Percentiles rank a stretch among this genome's conserved stretches.
These are phyloP conservation scores for Semnopithecus entellus DNA, from an alignment of 2,113 vertebrate genomes.

Conservation along the genomic window DNA sequence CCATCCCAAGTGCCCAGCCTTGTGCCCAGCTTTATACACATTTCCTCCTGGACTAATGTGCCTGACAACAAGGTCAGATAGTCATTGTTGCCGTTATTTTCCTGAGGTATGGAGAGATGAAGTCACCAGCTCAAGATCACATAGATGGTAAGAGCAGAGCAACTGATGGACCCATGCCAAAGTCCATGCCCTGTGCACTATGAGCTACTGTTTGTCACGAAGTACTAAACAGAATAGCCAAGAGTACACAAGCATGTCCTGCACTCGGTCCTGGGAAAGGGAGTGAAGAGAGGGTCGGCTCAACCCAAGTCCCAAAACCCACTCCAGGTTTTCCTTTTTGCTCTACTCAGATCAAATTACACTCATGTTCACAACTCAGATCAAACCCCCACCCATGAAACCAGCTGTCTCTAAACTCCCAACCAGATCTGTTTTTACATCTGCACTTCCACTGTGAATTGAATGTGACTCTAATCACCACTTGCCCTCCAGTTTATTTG, in stretches of 20 bases:
- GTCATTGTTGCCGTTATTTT: background rate
- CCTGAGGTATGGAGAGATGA: background rate
- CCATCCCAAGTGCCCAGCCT: background rate
- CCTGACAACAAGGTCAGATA: too few relatives aligned
- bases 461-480: background rate
- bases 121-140: background rate
- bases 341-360: background rate
- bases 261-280: background rate
- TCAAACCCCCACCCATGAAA: background rate
- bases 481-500: background rate
- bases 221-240: background rate
- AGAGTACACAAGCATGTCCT: rapidly evolving
- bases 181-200: rapidly evolving
- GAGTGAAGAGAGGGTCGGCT: background rate
- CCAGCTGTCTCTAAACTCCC: background rate
- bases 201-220: background rate
- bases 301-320: background rate
- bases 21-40: too few relatives aligned
- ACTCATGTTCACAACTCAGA: background rate
- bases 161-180: background rate
- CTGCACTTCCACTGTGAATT: background rate
- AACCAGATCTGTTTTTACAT: background rate
- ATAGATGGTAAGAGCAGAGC: background rate
- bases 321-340: background rate
- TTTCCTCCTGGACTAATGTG: too few relatives aligned